Percentiles rank a stretch among this genome's conserved stretches.
These are phyloP conservation scores for Stercorarius parasiticus DNA, from an alignment of 2,113 vertebrate genomes.

Conservation along the genomic window DNA sequence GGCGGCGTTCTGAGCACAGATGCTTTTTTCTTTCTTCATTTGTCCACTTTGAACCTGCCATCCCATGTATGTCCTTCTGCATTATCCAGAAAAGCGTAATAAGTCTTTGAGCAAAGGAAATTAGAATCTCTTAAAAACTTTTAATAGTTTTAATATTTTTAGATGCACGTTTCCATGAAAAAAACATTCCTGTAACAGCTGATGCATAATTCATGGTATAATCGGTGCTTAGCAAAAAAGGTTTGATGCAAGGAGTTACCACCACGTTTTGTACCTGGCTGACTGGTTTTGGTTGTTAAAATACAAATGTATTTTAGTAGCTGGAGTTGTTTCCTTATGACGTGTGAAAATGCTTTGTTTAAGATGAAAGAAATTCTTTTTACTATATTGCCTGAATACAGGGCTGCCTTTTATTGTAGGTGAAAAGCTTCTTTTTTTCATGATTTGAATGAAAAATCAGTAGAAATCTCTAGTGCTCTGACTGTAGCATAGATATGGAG, in stretches of 20 bases:
- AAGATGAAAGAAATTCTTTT: conserved; percentile 37
- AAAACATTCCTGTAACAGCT: conserved; percentile 15
- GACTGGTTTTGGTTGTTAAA: conserved; percentile 30
- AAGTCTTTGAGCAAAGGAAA: conserved; percentile 8
- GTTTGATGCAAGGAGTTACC: background rate
- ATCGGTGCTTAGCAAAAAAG: conserved; percentile 21
- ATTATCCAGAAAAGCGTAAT: background rate
- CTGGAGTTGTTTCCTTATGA: conserved; percentile 36
- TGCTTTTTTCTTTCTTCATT: background rate
- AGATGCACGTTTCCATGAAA: conserved; percentile 3
- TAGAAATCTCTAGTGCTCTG: background rate
- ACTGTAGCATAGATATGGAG: background rate
- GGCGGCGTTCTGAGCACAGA: background rate
- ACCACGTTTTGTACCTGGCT: background rate
- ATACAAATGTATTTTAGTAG: conserved; percentile 28
- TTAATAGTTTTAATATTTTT: conserved; percentile 38
- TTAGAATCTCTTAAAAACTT: background rate
- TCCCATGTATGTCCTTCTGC: background rate
- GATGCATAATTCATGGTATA: conserved; percentile 54
- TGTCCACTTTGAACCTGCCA: background rate
- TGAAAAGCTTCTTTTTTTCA: background rate
- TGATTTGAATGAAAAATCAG: background rate
- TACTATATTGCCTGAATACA: background rate
- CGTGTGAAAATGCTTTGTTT: conserved; percentile 36
- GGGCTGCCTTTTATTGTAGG: background rate